Percentiles rank a stretch among this genome's conserved stretches.
Conservation (phyloP, 2,888 invertebrate genomes). For the Ectropis crepuscularia region DNA sequence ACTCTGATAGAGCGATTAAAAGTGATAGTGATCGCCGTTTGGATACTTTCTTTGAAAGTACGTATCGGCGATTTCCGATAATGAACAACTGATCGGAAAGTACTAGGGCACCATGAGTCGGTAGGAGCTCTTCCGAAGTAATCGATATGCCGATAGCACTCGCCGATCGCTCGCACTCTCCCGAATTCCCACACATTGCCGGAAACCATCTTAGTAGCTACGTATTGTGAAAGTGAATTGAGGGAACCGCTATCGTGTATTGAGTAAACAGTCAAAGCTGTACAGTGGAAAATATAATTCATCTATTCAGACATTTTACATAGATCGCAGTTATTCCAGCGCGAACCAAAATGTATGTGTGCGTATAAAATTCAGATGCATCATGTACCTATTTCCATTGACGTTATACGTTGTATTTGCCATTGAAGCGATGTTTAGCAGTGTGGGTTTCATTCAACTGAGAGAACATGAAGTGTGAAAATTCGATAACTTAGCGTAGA, state of each 20-base stretch:
- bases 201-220: neutral
- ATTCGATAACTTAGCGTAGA: constrained; percentile 20
- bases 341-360: too few relatives aligned
- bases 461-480: constrained; percentile 12
- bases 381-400: too few relatives aligned
- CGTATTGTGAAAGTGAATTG: constrained; percentile 36
- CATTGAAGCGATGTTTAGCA: neutral
- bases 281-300: neutral
- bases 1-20: neutral
- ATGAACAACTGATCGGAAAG: constrained; percentile 78
- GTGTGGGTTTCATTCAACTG: constrained; percentile 14
- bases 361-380: too few relatives aligned
- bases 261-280: neutral
- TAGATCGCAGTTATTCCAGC: neutral
- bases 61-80: constrained; percentile 76
- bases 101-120: constrained; percentile 65
- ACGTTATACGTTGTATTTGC: too few relatives aligned
- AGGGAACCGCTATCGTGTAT: neutral
- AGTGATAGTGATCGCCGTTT: constrained; percentile 45
- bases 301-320: neutral
- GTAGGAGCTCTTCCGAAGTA: constrained; percentile 71
- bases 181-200: constrained; percentile 50
- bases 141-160: constrained; percentile 65
- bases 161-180: constrained; percentile 56
- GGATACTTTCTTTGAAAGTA: constrained; percentile 23